Base-by-base conservation (phyloP, 2,888 invertebrate genomes). In the Willowsia nigromaculata region DNA sequence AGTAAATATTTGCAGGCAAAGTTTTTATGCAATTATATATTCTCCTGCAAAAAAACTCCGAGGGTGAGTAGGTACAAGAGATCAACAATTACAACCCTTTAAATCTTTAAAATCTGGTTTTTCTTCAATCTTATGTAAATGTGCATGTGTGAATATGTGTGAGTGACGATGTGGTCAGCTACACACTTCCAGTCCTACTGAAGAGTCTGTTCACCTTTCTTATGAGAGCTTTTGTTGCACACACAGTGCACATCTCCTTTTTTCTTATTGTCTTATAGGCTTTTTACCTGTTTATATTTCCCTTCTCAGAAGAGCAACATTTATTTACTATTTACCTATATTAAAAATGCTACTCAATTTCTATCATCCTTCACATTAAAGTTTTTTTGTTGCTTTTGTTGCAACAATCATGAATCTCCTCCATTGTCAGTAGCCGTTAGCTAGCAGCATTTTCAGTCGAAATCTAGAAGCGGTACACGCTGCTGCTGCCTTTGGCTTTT, bases 191-290 rank as follows among this genome's bases (percentile, higher is more conserved):
- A 88, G 88, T 76, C 62, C 76, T 65, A 88, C 88, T 88, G 88
- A 88, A 88, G 88, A 88, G 88, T 88, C 50, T 88, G 88, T 88
- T 88, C 88, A 88, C 88, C 88, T 78, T 88, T 62, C 78, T 62
- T 62, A 74, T 25, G 25, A 74, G 40, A 43, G 18, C n/a, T 53
- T n/a, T 18, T 7, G 50, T 18, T n/a, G 18, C 18, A 18, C 50
- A 47, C 47, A 18, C 22, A 74, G 22, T 25, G 74, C 22, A 27
- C 47, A 74, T 74, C 74, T 47, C 47, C 74, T 71, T 71, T 33
- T 27, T n/a, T 25, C 25, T 15, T 9, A 5, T n/a, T n/a, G 18
- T 50, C 74, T 50, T 27, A 27, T 43, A n/a, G n/a, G n/a, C n/a
- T 15, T 74, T 27, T 15, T 74, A 74, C 74, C 43, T 43, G 43